phyloP scores from a whole-genome alignment of 1,140 invertebrate species.

The Neotoxoptera formosana region DNA sequence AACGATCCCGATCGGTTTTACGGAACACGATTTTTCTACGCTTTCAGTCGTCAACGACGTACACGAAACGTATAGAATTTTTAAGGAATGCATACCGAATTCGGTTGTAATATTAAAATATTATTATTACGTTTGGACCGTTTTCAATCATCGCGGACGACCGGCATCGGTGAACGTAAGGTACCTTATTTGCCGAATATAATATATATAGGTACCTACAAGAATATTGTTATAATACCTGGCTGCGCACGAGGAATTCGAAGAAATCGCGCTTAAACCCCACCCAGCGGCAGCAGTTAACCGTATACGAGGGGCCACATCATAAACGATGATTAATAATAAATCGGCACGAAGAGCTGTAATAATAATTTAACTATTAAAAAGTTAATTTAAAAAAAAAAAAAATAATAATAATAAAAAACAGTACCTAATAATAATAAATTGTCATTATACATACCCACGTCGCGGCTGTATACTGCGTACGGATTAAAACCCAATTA shows the following conservation, averaged over 20 bases:
- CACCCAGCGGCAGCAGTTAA: background rate
- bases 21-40: background rate
- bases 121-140: background rate
- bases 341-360: background rate
- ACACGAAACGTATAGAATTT: background rate
- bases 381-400: background rate
- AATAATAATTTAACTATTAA: background rate
- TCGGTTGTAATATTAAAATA: background rate
- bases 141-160: background rate
- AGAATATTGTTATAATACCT: background rate
- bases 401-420: background rate
- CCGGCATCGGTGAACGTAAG: background rate
- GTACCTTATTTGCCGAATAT: background rate
- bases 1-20: background rate
- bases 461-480: background rate
- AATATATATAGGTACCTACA: background rate
- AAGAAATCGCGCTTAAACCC: background rate
- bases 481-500: slow-evolving; percentile 35
- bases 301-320: background rate
- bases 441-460: background rate
- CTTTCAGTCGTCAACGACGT: background rate
- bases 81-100: background rate
- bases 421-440: background rate
- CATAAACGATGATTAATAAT: background rate
- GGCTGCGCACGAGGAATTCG: background rate